These are phyloP conservation scores for Thalassophryne amazonica DNA, from an alignment of 2,797 vertebrate species.

Conservation along the genomic window DNA sequence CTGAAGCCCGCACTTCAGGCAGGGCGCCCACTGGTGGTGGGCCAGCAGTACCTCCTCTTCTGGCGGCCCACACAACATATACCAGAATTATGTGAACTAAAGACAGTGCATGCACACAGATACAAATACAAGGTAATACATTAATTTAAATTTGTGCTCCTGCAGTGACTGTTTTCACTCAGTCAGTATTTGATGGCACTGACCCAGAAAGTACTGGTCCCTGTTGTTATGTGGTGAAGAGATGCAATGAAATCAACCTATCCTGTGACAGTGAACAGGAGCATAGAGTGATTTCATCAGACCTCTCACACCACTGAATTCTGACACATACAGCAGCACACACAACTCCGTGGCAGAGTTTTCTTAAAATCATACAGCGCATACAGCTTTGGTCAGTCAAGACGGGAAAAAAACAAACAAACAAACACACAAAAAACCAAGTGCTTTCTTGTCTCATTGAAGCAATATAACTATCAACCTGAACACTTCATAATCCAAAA, in stretches of 20 bases:
- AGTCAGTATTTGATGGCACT: not conserved
- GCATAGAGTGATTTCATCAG: constrained; percentile 88
- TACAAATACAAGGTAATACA: not conserved
- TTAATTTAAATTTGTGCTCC: not conserved
- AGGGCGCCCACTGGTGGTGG: no score
- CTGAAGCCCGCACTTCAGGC: no score
- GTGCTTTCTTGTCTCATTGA: no score
- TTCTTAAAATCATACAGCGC: no score
- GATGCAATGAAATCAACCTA: constrained; percentile 87
- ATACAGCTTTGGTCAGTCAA: no score
- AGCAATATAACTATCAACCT: no score
- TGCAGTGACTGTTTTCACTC: not conserved
- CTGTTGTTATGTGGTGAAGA: constrained; percentile 62
- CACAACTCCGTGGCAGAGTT: no score
- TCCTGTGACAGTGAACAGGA: constrained; percentile 78
- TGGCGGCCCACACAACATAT: no score
- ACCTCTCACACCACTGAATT: constrained; percentile 75
- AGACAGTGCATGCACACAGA: not conserved
- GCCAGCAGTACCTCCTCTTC: no score
- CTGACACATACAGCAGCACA: no score
- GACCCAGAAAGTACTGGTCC: not conserved
- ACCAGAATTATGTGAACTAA: not conserved
- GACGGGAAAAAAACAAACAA: no score
- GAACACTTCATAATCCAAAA: not conserved
- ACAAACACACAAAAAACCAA: no score